Conservation (phyloP, 2,888 invertebrate species). For the Caenorhabditis virilis region DNA sequence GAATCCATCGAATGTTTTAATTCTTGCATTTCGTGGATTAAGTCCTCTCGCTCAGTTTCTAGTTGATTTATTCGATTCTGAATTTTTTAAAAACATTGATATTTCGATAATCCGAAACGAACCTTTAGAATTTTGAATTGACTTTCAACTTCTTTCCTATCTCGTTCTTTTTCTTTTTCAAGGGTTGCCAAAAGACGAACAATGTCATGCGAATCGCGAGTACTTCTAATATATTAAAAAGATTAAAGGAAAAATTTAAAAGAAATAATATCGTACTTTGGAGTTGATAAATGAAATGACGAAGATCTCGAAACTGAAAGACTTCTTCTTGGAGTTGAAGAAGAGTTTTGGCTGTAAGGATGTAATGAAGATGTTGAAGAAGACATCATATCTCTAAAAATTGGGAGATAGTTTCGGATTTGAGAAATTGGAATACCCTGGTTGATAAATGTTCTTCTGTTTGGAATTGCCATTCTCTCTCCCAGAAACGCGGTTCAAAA, state of each 20-base stretch:
- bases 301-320: constrained; percentile 27
- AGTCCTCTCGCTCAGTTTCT: constrained; percentile 28
- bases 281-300: constrained; percentile 26
- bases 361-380: background rate
- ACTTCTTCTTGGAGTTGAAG: constrained; percentile 15
- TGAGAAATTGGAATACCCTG: background rate
- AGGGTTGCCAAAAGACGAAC: constrained; percentile 42
- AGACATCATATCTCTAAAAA: constrained; percentile 28
- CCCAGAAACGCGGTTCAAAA: constrained; percentile 30
- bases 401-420: background rate
- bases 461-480: constrained; percentile 6
- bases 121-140: constrained; percentile 45
- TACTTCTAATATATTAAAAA: too few species aligned
- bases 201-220: constrained; percentile 45
- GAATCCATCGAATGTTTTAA: constrained; percentile 18
- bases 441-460: background rate
- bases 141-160: constrained; percentile 45
- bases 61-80: constrained; percentile 34
- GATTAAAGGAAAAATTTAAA: constrained; percentile 4
- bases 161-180: constrained; percentile 46
- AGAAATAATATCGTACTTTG: constrained; percentile 12
- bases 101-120: too few species aligned
- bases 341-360: too few species aligned
- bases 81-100: too few species aligned
- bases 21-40: constrained; percentile 10